These are phyloP conservation scores for Brachyopa scutellaris DNA, from an alignment of 2,888 invertebrate species.

Conservation along the genomic window DNA sequence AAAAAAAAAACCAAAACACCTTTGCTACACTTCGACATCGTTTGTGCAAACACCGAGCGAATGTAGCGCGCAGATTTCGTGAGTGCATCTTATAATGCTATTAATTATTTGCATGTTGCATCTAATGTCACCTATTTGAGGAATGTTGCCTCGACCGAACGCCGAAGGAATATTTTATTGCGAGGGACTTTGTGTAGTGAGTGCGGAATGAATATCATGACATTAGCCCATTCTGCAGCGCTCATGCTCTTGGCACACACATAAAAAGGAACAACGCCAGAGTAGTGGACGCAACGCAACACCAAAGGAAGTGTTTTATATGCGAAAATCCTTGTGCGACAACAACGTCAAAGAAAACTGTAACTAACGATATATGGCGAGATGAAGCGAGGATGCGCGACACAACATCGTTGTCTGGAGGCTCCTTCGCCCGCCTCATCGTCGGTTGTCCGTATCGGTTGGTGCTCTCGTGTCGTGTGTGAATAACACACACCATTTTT, in stretches of 20 bases:
- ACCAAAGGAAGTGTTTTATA: conserved; percentile 67
- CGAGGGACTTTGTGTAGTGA: conserved; percentile 1
- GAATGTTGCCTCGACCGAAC: conserved; percentile 62
- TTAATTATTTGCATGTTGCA: conserved; percentile 82
- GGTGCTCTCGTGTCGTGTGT: conserved; percentile 67
- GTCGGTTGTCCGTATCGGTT: neutral
- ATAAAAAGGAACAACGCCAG: conserved; percentile 7
- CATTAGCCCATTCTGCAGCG: conserved; percentile 55
- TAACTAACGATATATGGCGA: conserved; percentile 24
- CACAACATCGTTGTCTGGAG: conserved; percentile 27
- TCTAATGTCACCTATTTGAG: conserved; percentile 78
- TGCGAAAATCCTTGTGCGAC: conserved; percentile 70
- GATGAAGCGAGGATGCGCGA: conserved; percentile 35
- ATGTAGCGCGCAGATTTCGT: conserved; percentile 80
- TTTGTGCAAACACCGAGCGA: conserved; percentile 69
- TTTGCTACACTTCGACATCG: conserved; percentile 70
- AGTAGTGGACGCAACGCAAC: conserved; percentile 12
- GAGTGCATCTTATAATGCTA: conserved; percentile 82
- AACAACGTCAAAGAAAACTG: conserved; percentile 48
- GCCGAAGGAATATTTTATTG: conserved; percentile 49
- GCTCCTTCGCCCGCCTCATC: conserved; percentile 29
- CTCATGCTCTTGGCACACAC: neutral
- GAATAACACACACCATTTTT: conserved; percentile 72
- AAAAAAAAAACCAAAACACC: conserved; percentile 35
- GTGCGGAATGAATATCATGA: conserved; percentile 65